Evolutionary conservation across 2,797 vertebrate genomes (phyloP).

Genomic region (Anolis apletophallus): DNA sequence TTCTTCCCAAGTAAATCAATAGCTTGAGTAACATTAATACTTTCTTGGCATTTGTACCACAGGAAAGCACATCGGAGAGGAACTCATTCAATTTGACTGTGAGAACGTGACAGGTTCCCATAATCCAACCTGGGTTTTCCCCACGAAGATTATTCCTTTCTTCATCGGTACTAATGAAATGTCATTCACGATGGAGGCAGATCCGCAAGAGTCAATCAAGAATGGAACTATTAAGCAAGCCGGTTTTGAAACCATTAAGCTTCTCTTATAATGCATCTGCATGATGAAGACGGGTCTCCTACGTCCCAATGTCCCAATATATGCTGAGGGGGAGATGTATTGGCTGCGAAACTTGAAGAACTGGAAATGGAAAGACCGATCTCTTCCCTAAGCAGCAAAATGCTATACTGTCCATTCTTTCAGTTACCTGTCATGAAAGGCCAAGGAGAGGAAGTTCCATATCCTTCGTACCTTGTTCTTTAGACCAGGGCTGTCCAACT

Average conservation of each 20-base stretch:
- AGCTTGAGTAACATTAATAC: slow-evolving; percentile 52
- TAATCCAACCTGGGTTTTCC: slow-evolving; percentile 44
- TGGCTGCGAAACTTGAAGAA: slow-evolving; percentile 7
- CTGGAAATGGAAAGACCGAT: neutral
- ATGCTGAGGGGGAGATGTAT: neutral
- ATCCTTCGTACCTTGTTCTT: neutral
- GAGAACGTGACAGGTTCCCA: slow-evolving; percentile 30
- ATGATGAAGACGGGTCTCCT: slow-evolving; percentile 20
- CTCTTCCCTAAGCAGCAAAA: neutral
- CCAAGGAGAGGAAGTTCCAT: neutral
- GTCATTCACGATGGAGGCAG: neutral
- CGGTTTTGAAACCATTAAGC: neutral
- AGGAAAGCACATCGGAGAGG: slow-evolving; percentile 45
- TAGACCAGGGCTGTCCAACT: too few species aligned
- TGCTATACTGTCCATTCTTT: neutral
- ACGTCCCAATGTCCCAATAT: slow-evolving; percentile 9
- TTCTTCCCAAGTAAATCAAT: slow-evolving; percentile 29
- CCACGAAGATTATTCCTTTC: slow-evolving; percentile 35
- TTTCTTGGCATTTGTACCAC: slow-evolving; percentile 25
- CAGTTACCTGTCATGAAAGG: neutral
- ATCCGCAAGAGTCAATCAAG: slow-evolving; percentile 17
- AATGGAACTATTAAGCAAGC: slow-evolving; percentile 12
- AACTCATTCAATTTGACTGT: slow-evolving; percentile 23
- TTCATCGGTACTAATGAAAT: slow-evolving; percentile 13
- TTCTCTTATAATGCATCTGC: slow-evolving; percentile 25